phyloP scores from a whole-genome alignment of 1,140 invertebrate genomes.

The Procambarus virginalis region DNA sequence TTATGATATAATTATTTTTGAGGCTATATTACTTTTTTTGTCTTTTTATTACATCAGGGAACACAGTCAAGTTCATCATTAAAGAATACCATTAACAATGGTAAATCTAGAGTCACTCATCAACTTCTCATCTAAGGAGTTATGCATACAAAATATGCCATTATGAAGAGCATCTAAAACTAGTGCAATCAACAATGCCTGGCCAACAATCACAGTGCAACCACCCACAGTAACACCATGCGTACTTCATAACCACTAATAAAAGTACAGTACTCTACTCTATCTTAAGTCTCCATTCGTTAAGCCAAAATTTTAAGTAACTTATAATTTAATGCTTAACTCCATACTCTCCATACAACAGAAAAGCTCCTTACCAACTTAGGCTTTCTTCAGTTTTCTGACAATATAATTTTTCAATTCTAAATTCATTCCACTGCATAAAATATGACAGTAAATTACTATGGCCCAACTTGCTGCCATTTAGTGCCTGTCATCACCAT shows the following conservation, averaged over 20 bases:
- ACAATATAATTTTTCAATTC: not conserved
- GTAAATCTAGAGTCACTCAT: slow-evolving; percentile 13
- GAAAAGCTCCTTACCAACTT: not conserved
- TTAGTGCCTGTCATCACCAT: slow-evolving; percentile 10
- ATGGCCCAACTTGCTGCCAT: slow-evolving; percentile 19
- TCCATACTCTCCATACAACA: not conserved
- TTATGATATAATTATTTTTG: slow-evolving; percentile 29
- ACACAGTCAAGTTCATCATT: slow-evolving; percentile 37
- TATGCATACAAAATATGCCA: slow-evolving; percentile 26
- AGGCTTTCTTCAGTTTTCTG: not conserved
- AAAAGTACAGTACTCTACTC: not conserved
- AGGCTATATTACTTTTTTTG: slow-evolving; percentile 33
- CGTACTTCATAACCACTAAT: not conserved
- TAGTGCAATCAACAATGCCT: slow-evolving; percentile 15
- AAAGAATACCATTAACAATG: slow-evolving; percentile 24
- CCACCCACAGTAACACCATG: not conserved
- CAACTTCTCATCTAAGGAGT: not conserved
- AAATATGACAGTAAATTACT: slow-evolving; percentile 10
- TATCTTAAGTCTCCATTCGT: not conserved
- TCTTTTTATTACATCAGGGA: slow-evolving; percentile 35
- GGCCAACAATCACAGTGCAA: slow-evolving; percentile 7
- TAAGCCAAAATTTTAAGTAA: not conserved
- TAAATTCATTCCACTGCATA: not conserved
- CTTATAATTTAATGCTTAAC: not conserved
- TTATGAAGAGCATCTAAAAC: slow-evolving; percentile 18